These are phyloP conservation scores for Scomberomorus guttatus DNA, from an alignment of 2,797 vertebrate genomes.

Conservation along the genomic window DNA sequence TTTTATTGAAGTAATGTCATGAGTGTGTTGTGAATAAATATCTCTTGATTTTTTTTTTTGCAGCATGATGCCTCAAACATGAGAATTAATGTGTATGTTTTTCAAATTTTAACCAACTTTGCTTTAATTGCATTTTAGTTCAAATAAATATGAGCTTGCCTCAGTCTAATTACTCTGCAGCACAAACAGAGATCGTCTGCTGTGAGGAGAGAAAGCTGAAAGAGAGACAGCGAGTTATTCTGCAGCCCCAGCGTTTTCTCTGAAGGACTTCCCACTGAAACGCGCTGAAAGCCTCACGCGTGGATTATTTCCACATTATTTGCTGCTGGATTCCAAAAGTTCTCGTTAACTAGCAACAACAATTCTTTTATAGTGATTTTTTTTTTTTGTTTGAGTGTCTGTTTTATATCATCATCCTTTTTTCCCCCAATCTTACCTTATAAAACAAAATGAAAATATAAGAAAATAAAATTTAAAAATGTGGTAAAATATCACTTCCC, in stretches of 20 bases:
- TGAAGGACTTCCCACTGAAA: slow-evolving; percentile 80
- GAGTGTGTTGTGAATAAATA: slow-evolving; percentile 31
- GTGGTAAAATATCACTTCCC: background rate
- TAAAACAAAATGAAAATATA: slow-evolving; percentile 13
- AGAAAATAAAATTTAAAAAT: background rate
- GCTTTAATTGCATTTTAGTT: slow-evolving; percentile 67
- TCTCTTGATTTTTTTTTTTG: slow-evolving; percentile 9
- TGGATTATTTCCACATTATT: slow-evolving; percentile 82
- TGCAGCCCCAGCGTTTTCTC: slow-evolving; percentile 76
- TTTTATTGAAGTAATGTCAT: background rate
- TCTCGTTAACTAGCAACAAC: slow-evolving; percentile 65
- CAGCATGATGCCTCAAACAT: background rate
- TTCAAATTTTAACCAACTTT: slow-evolving; percentile 39
- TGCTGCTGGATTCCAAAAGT: slow-evolving; percentile 84
- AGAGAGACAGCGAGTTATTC: slow-evolving; percentile 73
- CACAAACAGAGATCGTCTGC: slow-evolving; percentile 73
- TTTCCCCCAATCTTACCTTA: background rate
- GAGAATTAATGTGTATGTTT: slow-evolving; percentile 49
- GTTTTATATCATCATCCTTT: slow-evolving; percentile 22
- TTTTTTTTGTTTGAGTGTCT: slow-evolving; percentile 31
- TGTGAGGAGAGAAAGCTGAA: slow-evolving; percentile 68
- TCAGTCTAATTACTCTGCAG: slow-evolving; percentile 61
- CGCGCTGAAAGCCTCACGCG: slow-evolving; percentile 66
- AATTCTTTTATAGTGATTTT: slow-evolving; percentile 50
- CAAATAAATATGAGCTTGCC: slow-evolving; percentile 57